Evolutionary conservation across 2,113 vertebrate genomes (phyloP), one percentile per base, ranked within the genome.

Genomic region (Alligator sinensis): DNA sequence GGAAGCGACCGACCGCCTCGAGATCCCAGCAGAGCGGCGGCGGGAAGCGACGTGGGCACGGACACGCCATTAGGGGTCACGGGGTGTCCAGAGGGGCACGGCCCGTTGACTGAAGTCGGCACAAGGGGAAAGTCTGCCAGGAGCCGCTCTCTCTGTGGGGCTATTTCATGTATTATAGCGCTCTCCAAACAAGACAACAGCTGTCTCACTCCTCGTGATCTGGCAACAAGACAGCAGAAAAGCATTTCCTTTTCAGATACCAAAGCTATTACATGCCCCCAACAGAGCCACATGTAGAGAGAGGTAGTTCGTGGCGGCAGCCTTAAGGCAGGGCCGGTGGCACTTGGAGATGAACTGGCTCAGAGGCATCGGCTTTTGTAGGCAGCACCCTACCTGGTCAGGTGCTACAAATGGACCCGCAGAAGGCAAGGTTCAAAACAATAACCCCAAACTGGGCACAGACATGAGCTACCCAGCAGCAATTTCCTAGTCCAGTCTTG

Each of bases 171-270:
- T 87, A 27, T 87, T 11, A 14, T 6, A 63, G 83, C 55, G 70
- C 77, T 18, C 89, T 85, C 90, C 68, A 14, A 70, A 19, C 84
- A 94, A 89, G 93, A 94, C 84, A 80, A 70, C 11, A 80, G 88
- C 77, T 4, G 2, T 80, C 86, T 79, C 2, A 8, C 30, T 86
- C 81, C 78, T 72, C 5, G 0, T 5, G 70, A 47, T 58, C 54
- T 61, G 66, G 78, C 55, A 14, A 22, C 3, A 68, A 87, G 87
- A 60, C 2, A 90, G 34, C 74, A 82, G 82, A 22, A 59, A 80
- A 2, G 38, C 92, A 93, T 81, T 93, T 87, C 78, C 90, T 77
- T 54, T 79, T 75, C 58, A 38, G 89, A 60, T 30, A 76, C 5
- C 47, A 54, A 54, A 75, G 89, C 90, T 66, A 72, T 11, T 58